A percentile compares a stretch with the other conserved stretches of the same genome.
phyloP scores from a whole-genome alignment of 2,888 invertebrate genomes.

The Dicycla oo region DNA sequence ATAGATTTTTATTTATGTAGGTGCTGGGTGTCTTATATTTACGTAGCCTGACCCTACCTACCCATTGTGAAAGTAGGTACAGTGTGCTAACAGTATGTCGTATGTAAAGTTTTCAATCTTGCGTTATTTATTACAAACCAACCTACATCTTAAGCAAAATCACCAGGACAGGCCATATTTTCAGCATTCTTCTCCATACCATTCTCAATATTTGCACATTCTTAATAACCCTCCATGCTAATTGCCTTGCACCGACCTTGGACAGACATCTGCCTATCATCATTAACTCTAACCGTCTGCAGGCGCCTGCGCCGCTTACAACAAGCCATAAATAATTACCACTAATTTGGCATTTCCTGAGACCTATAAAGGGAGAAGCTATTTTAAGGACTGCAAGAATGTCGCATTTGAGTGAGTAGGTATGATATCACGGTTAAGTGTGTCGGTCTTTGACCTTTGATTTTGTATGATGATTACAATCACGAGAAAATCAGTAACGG shows the following conservation, averaged over 20 bases:
- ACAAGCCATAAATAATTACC: slow-evolving; percentile 48
- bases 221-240: slow-evolving; percentile 17
- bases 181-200: neutral
- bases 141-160: neutral
- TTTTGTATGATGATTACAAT: neutral
- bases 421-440: slow-evolving; percentile 7
- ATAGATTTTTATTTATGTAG: no score
- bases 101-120: neutral
- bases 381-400: slow-evolving; percentile 59
- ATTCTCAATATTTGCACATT: neutral
- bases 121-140: neutral
- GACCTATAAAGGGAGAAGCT: slow-evolving; percentile 50
- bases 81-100: neutral
- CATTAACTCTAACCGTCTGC: slow-evolving; percentile 28
- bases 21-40: no score
- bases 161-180: neutral
- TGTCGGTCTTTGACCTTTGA: slow-evolving; percentile 41
- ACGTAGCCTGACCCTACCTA: no score
- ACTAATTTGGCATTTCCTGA: slow-evolving; percentile 67
- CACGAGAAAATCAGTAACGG: no score
- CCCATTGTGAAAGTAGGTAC: neutral
- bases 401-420: slow-evolving; percentile 15
- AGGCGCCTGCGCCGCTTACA: slow-evolving; percentile 45
- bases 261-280: slow-evolving; percentile 52
- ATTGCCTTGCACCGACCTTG: slow-evolving; percentile 53